phyloP scores from a whole-genome alignment of 2,888 invertebrate species.

The Caenorhabditis angaria region DNA sequence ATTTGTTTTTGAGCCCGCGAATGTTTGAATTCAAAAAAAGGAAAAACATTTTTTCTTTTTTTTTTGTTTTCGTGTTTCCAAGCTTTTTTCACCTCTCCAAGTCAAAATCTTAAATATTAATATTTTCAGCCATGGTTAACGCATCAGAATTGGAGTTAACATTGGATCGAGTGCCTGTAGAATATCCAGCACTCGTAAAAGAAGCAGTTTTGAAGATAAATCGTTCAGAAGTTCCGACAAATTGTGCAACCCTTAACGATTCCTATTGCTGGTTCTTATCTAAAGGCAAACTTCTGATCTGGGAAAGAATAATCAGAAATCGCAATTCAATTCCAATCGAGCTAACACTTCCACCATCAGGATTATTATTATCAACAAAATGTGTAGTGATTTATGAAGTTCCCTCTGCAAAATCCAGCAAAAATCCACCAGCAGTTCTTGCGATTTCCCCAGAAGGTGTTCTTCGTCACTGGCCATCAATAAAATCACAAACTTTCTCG shows the following conservation, averaged over 20 bases:
- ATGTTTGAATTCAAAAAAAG: too few relatives aligned
- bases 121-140: too few relatives aligned
- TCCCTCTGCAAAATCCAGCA: background rate
- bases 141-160: conserved; percentile 28
- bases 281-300: conserved; percentile 30
- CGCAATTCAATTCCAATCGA: conserved; percentile 20
- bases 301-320: conserved; percentile 22
- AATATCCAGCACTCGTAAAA: conserved; percentile 44
- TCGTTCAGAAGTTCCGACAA: conserved; percentile 16
- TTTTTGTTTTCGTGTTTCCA: background rate
- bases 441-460: conserved; percentile 40
- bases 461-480: conserved; percentile 35
- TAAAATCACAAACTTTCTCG: conserved; percentile 20
- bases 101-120: background rate
- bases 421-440: conserved; percentile 22
- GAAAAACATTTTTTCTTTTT: background rate
- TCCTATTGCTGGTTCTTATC: conserved; percentile 40
- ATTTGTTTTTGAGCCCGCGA: too few relatives aligned
- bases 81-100: background rate
- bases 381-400: conserved; percentile 37
- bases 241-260: conserved; percentile 40
- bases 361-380: conserved; percentile 28
- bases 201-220: conserved; percentile 38
- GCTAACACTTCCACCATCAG: conserved; percentile 31
- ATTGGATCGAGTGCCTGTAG: conserved; percentile 30